phyloP scores from a whole-genome alignment of 2,888 invertebrate genomes.

The Drosophila melanosoma region DNA sequence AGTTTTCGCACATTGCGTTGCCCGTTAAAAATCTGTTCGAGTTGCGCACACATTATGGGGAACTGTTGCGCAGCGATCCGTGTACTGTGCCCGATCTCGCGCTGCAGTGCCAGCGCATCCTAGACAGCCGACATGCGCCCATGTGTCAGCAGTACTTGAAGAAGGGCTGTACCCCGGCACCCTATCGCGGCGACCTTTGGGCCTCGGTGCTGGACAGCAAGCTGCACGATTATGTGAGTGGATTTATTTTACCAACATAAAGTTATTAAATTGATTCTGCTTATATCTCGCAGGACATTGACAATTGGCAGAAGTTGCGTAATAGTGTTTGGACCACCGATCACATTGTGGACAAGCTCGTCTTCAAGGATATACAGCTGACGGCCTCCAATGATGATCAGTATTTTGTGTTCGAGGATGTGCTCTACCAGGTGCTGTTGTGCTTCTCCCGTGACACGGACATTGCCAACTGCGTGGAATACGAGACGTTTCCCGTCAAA shows the following conservation, averaged over 20 bases:
- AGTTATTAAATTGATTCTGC: neutral
- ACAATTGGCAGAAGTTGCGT: constrained; percentile 93
- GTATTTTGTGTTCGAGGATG: constrained; percentile 98
- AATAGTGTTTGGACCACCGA: constrained; percentile 94
- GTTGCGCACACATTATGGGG: constrained; percentile 86
- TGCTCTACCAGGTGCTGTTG: constrained; percentile 95
- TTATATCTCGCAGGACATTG: constrained; percentile 86
- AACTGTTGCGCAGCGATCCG: constrained; percentile 79
- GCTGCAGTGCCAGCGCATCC: constrained; percentile 91
- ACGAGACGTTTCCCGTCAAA: constrained; percentile 83
- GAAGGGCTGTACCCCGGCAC: constrained; percentile 85
- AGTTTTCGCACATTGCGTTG: constrained; percentile 93
- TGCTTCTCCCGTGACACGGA: constrained; percentile 96
- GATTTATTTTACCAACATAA: neutral
- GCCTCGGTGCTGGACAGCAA: constrained; percentile 93
- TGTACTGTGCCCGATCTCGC: constrained; percentile 87
- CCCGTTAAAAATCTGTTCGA: constrained; percentile 93
- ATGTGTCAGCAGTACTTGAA: constrained; percentile 96
- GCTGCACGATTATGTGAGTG: constrained; percentile 88
- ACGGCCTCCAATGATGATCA: constrained; percentile 99
- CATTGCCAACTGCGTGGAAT: constrained; percentile 90
- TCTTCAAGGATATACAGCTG: constrained; percentile 97
- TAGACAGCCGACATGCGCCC: constrained; percentile 92
- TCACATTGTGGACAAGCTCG: constrained; percentile 96
- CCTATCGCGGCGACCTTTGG: constrained; percentile 94